phyloP scores from a whole-genome alignment of 2,113 vertebrate genomes.

The Pelecanus crispus region DNA sequence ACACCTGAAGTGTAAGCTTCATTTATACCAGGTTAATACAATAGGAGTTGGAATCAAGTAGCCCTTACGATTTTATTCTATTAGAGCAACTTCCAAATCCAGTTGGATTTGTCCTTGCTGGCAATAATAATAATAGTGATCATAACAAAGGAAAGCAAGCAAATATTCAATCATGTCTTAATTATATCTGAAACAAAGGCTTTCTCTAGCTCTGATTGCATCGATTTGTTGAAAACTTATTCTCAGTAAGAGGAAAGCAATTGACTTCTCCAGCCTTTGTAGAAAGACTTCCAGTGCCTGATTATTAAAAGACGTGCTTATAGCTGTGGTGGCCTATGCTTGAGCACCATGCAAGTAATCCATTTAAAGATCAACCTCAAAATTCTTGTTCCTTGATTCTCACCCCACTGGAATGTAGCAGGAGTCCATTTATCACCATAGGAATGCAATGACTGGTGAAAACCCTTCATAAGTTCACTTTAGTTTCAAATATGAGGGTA shows the following conservation, averaged over 20 bases:
- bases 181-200: background rate
- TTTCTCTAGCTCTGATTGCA: background rate
- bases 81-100: background rate
- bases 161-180: background rate
- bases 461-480: background rate
- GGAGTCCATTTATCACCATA: background rate
- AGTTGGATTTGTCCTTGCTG: background rate
- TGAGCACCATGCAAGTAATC: background rate
- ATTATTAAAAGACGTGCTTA: background rate
- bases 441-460: background rate
- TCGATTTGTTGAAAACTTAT: background rate
- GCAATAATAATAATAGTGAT: background rate
- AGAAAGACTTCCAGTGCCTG: background rate
- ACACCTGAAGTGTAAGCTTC: background rate
- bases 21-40: background rate
- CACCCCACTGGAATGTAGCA: background rate
- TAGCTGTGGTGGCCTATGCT: background rate
- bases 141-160: background rate
- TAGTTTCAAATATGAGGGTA: background rate
- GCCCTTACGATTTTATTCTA: background rate
- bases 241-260: background rate
- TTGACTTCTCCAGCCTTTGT: background rate
- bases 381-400: slow-evolving; percentile 12
- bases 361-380: slow-evolving; percentile 13
- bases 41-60: background rate